Evolutionary conservation across 2,888 invertebrate genomes (phyloP), one percentile per base, ranked within the genome.

Genomic region (Agonum fuliginosum): DNA sequence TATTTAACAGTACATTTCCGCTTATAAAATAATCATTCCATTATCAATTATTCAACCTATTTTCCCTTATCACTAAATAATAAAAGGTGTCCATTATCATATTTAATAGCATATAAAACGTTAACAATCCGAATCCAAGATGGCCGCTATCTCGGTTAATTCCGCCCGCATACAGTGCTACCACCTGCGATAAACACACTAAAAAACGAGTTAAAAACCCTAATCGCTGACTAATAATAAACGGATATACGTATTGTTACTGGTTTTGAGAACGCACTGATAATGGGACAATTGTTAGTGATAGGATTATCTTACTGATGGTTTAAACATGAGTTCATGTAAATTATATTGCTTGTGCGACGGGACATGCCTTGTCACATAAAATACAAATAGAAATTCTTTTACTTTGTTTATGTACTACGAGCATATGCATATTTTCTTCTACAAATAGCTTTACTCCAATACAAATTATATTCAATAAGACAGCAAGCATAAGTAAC

Each of bases 111-210:
- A 54, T 46, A 46, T 34, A 30, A 72, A 51, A 72, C 48, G 34
- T 41, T 22, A 10, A 34, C 10, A 70, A 22, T 5, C 37, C 34
- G 37, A 20, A 37, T 54, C 6, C 73, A 74, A 74, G 5, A 74
- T 74, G 74, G 74, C 65, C 12, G 48, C 51, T 51, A 51, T 48
- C 51, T 27, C 24, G 14, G 30, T 22, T 46, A 73, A 73, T 74
- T 62, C 48, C 62, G 62, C 74, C 74, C 74, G 74, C 74, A 74
- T 74, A 41, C 27, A 43, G 10, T 51, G 48, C 71, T 24, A 17
- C 43, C 51, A 27, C 19, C 37, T 67, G 67, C 48, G 71, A 71
- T 71, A 71, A 17, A 43, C n/a, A n/a, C n/a, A n/a, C n/a, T n/a
- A n/a, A n/a, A n/a, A n/a, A 3, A 10, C 14, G 43, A 12, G 43